Evolutionary conservation across 1,140 invertebrate species (phyloP).

Genomic region (Tribolium madens): DNA sequence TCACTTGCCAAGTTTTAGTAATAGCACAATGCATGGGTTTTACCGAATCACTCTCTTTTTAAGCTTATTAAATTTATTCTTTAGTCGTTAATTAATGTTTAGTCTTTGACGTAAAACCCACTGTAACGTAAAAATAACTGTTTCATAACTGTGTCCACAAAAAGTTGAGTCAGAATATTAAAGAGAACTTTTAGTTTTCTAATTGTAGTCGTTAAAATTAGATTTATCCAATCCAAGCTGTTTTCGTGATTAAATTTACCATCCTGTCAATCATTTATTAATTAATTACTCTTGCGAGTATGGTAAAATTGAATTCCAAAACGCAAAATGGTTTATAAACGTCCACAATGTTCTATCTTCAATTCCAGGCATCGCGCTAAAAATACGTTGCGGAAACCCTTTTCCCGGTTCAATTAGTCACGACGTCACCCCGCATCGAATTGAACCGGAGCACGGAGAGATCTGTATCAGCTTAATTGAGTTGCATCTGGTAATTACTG

Average conservation of each 20-base stretch:
- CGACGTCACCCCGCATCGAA: constrained; percentile 5
- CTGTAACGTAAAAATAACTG: no score
- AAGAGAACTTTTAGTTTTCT: no score
- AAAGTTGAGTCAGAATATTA: no score
- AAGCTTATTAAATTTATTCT: no score
- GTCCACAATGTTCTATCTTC: not conserved
- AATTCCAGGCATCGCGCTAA: not conserved
- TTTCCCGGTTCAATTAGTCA: not conserved
- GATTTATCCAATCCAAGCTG: no score
- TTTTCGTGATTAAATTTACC: no score
- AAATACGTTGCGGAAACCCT: not conserved
- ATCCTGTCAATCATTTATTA: not conserved
- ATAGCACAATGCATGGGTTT: not conserved
- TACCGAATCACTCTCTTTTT: not conserved
- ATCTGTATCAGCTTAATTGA: constrained; percentile 21
- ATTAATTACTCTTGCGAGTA: not conserved
- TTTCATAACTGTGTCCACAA: no score
- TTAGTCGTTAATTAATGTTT: no score
- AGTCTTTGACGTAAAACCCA: no score
- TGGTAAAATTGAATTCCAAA: not conserved
- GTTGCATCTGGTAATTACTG: constrained; percentile 24
- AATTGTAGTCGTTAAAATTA: no score
- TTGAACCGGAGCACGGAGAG: constrained; percentile 2
- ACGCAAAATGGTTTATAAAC: not conserved
- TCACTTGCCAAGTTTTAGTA: not conserved